Conservation (phyloP, 2,888 invertebrate species). For the Ophion ellenae region DNA sequence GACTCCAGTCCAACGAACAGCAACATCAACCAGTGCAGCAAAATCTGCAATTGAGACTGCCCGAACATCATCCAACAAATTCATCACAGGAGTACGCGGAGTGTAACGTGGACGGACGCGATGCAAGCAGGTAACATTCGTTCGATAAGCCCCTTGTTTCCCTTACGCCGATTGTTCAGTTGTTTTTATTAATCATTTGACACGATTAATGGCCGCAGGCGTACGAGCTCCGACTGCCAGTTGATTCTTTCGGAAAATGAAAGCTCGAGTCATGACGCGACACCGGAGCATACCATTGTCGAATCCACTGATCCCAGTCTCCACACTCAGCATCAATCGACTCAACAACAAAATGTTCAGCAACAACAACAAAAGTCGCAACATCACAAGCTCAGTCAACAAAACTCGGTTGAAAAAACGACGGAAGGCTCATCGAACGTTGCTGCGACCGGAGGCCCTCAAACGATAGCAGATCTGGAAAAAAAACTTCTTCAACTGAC, state of each 20-base stretch:
- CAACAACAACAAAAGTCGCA: conserved; percentile 73
- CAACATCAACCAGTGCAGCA: conserved; percentile 63
- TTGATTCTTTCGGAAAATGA: conserved; percentile 79
- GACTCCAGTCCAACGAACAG: conserved; percentile 51
- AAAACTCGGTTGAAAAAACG: conserved; percentile 81
- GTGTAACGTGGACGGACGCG: conserved; percentile 72
- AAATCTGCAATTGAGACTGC: conserved; percentile 75
- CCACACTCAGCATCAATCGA: conserved; percentile 73
- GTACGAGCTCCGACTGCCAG: conserved; percentile 80
- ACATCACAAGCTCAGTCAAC: conserved; percentile 81
- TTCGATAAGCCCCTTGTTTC: background rate
- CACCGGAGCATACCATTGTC: conserved; percentile 81
- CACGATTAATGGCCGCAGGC: conserved; percentile 65
- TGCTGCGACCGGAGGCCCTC: conserved; percentile 78
- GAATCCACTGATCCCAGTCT: conserved; percentile 74
- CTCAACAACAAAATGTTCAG: conserved; percentile 67
- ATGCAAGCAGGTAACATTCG: conserved; percentile 74
- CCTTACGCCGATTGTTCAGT: background rate
- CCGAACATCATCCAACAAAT: conserved; percentile 74
- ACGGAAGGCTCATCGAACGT: conserved; percentile 65
- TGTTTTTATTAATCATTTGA: background rate
- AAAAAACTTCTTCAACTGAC: conserved; percentile 86
- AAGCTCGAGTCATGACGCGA: conserved; percentile 80
- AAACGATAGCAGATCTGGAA: conserved; percentile 86
- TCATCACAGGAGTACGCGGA: conserved; percentile 69